Percentiles rank a stretch among this genome's conserved stretches.
Conservation (phyloP, 2,888 invertebrate genomes). For the Bembecia ichneumoniformis region DNA sequence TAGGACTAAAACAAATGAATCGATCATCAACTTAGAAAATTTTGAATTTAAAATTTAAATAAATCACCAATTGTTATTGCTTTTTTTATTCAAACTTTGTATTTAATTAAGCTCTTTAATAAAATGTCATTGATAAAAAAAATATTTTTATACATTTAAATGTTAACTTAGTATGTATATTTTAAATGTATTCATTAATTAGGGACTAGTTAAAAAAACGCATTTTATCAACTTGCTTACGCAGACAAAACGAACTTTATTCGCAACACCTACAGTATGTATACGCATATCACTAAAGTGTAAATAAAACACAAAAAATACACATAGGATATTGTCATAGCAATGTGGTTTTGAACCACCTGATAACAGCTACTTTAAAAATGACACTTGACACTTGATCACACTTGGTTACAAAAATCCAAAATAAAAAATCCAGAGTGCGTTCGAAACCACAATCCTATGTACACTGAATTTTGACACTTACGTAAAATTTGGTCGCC, state of each 20-base stretch:
- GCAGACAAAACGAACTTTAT: background rate
- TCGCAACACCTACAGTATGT: background rate
- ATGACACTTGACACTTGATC: slow-evolving; percentile 14
- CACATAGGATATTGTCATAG: slow-evolving; percentile 41
- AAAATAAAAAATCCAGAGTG: slow-evolving; percentile 31
- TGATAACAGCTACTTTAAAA: slow-evolving; percentile 10
- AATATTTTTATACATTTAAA: too few relatives aligned
- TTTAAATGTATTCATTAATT: too few relatives aligned
- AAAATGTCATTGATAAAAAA: too few relatives aligned
- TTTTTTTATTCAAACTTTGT: too few relatives aligned
- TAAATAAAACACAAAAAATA: slow-evolving; percentile 13
- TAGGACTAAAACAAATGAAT: slow-evolving; percentile 1
- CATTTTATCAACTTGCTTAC: too few relatives aligned
- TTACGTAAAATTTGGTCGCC: slow-evolving; percentile 69
- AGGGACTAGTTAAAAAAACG: too few relatives aligned
- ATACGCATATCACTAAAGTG: background rate
- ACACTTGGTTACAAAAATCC: slow-evolving; percentile 6
- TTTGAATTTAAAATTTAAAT: too few relatives aligned
- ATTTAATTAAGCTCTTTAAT: too few relatives aligned
- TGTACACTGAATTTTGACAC: slow-evolving; percentile 52
- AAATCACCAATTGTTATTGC: too few relatives aligned
- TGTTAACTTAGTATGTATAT: too few relatives aligned
- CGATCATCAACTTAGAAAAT: too few relatives aligned
- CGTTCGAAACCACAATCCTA: slow-evolving; percentile 60
- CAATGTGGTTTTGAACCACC: slow-evolving; percentile 62